Base-by-base conservation (phyloP, 1,140 invertebrate genomes). In the Drosophila murphyi region DNA sequence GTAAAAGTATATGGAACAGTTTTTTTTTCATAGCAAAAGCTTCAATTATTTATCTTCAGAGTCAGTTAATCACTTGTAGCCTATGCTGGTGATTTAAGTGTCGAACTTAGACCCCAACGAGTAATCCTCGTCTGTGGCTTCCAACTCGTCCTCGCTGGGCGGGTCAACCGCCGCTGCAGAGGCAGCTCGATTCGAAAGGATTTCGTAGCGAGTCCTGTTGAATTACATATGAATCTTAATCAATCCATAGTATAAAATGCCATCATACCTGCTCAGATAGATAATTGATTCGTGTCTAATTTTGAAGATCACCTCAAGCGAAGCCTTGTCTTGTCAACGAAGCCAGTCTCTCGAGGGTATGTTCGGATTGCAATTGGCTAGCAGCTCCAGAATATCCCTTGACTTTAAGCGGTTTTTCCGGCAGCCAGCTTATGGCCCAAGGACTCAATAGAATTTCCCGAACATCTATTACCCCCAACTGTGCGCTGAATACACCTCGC, bases 151-250 rank as follows among this genome's bases (percentile, higher is more conserved):
- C 2, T 70, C 59, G 28, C 10, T 32, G 41, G 68, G 68, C 5
- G 59, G 39, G 5, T 70, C 68, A 32, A 70, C 68, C 2, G 68
- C 51, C n/a, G 68, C 51, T n/a, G 68, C 37, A 34, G 63, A 63
- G 48, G 68, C 59, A 5, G 63, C 59, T 8, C 47, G 20, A 28
- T 63, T 47, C 41, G 68, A 62, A n/a, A 70, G 50, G 4, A 41
- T 39, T 10, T 70, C 68, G 0, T 39, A 34, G 12, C 51, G 50
- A 3, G 32, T 39, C 10, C 20, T 29, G 34, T 70, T 55, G 34
- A 39, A 70, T 3, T 70, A 3, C 59, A 70, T 62, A 6, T 45
- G 59, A 4, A 70, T 63, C 32, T 47, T 47, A 48, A 55, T 47
- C 34, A 41, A 32, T 6, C 59, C 68, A 34, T 70, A 70, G 10